Conservation (phyloP, 2,888 invertebrate genomes). For the Danaus chrysippus region DNA sequence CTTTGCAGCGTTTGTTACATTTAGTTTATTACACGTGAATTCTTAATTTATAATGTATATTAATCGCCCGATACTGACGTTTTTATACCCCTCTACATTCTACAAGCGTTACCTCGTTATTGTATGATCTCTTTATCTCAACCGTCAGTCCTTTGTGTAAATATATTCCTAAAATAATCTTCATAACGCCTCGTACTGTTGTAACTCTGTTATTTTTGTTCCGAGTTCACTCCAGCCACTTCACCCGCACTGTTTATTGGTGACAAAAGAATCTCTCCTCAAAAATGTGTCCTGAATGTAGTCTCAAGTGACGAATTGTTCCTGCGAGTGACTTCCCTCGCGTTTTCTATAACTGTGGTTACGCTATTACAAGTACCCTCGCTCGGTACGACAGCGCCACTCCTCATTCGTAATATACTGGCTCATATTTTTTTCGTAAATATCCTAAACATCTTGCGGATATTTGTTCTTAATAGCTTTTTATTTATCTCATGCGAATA, state of each 20-base stretch:
- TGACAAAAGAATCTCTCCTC: slow-evolving; percentile 26
- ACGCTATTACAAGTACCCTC: slow-evolving; percentile 14
- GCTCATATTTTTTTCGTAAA: no score
- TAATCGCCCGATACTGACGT: slow-evolving; percentile 38
- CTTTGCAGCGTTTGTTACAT: slow-evolving; percentile 35
- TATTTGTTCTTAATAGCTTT: no score
- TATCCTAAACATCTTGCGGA: no score
- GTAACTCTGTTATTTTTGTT: slow-evolving; percentile 3
- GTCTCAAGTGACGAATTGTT: slow-evolving; percentile 30
- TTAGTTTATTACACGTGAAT: slow-evolving; percentile 35
- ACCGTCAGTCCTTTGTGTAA: not conserved
- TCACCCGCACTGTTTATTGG: slow-evolving; percentile 25
- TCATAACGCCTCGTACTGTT: not conserved
- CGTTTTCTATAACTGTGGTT: slow-evolving; percentile 19
- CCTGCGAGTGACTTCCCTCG: slow-evolving; percentile 24
- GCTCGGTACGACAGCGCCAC: slow-evolving; percentile 7
- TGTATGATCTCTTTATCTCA: slow-evolving; percentile 9
- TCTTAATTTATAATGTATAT: slow-evolving; percentile 58
- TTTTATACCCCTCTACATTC: slow-evolving; percentile 4
- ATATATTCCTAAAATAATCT: not conserved
- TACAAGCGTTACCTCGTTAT: slow-evolving; percentile 8
- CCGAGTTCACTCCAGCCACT: slow-evolving; percentile 17
- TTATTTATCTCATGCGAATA: no score
- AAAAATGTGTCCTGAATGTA: slow-evolving; percentile 30
- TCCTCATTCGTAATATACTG: no score